These are phyloP conservation scores for Aelia acuminata DNA, from an alignment of 2,888 invertebrate species.

Conservation along the genomic window DNA sequence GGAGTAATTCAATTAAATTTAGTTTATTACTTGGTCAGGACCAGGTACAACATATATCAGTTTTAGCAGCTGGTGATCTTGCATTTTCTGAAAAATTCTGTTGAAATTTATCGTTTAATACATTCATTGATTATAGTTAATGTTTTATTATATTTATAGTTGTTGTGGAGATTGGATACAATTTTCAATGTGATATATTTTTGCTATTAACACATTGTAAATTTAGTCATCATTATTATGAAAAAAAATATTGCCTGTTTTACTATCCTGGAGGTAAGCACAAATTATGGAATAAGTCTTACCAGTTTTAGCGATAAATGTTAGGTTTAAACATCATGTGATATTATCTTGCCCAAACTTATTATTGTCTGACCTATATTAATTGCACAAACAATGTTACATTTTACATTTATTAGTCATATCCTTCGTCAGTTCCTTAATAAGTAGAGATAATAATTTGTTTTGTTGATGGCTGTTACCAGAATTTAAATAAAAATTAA, in stretches of 20 bases:
- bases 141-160: background rate
- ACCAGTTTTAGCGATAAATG: background rate
- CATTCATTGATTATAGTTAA: background rate
- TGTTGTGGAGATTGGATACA: background rate
- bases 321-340: background rate
- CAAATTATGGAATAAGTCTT: background rate
- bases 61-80: background rate
- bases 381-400: background rate
- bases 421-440: background rate
- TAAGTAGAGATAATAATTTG: background rate
- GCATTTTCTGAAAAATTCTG: background rate
- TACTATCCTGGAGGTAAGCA: background rate
- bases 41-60: background rate
- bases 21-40: background rate
- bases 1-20: background rate
- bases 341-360: constrained; percentile 10
- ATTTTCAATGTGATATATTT: constrained; percentile 24
- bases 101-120: background rate
- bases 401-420: background rate
- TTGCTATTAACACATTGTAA: background rate
- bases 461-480: background rate
- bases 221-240: background rate
- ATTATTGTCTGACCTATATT: background rate
- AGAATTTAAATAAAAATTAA: background rate
- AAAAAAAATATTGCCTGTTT: background rate